phyloP scores from a whole-genome alignment of 2,888 invertebrate species.

The Ophion ellenae region DNA sequence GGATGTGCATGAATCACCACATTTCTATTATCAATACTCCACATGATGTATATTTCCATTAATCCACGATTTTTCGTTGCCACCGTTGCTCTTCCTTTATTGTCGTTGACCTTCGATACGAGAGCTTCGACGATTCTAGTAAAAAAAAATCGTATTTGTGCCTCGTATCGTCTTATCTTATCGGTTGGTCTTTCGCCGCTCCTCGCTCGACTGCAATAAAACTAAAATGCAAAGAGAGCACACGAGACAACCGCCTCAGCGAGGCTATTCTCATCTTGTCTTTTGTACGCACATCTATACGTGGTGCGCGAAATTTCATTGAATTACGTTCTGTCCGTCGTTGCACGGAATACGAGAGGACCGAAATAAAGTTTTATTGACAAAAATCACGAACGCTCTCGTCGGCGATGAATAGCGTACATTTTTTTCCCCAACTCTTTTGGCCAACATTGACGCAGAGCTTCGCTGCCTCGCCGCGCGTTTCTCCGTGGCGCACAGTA shows the following conservation, averaged over 20 bases:
- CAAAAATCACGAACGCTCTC: not conserved
- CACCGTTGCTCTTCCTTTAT: too few species aligned
- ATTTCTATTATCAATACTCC: too few species aligned
- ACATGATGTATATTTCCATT: too few species aligned
- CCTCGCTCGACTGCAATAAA: not conserved
- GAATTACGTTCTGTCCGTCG: not conserved
- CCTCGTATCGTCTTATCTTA: conserved; percentile 2
- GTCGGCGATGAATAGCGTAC: not conserved
- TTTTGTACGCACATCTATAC: not conserved
- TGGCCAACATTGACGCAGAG: too few species aligned
- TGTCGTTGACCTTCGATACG: too few species aligned
- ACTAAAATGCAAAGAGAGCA: not conserved
- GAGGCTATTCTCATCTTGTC: not conserved
- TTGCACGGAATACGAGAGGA: not conserved
- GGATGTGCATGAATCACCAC: too few species aligned
- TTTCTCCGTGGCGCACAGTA: too few species aligned
- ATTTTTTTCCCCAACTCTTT: too few species aligned
- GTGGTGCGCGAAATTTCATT: not conserved
- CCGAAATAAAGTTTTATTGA: not conserved
- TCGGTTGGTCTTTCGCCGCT: not conserved
- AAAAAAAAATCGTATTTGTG: not conserved
- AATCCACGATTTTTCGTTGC: too few species aligned
- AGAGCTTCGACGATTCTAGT: too few species aligned
- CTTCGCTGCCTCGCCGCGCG: too few species aligned
- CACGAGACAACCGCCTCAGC: not conserved